Base-by-base conservation (phyloP, 2,888 invertebrate species). In the Deilephila elpenor region DNA sequence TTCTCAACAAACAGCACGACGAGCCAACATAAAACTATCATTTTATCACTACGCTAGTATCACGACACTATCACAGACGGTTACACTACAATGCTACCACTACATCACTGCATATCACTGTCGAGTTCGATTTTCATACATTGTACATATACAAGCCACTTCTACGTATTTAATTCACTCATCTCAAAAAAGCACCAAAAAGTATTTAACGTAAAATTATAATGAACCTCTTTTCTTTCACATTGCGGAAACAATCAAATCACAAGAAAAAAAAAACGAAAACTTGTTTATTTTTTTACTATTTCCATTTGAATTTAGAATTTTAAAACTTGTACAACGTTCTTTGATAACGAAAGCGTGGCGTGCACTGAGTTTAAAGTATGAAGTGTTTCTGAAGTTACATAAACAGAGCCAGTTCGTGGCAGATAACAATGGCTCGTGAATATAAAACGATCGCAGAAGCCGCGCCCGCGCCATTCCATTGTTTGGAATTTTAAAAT, bases 1-100 rank as follows among this genome's bases (percentile, higher is more conserved):
- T 71, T 77, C 70, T 77, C 76, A 25, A 81, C 75, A 7, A 84
- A 70, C 29, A 84, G 74, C 19, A 89, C 80, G 25, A 86, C 85
- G 70, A 93, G 73, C 93, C 93, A 93, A 81, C 89, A 88, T 76
- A 91, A 74, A 34, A 93, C 89, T 87, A 94, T 93, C 93, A 93
- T 93, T 82, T 81, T 89, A 5, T 32, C 73, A 80, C 77, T 77
- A 75, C 70, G 76, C 80, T 86, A 87, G 80, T 89, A 90, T 89
- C 90, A 92, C 88, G 84, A 77, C 75, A 79, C 70, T 91, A 92
- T 92, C 92, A 92, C 92, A 91, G 90, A 80, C 74, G 74, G 79
- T 82, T 84, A 75, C 71, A 60, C 34, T 70, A 71, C 37, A 34
- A 44, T 64, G 53, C 11, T 74, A 73, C 51, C 62, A 74, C 75